Evolutionary conservation across 2,888 invertebrate species (phyloP).

Genomic region (Drosophila meridionalis): DNA sequence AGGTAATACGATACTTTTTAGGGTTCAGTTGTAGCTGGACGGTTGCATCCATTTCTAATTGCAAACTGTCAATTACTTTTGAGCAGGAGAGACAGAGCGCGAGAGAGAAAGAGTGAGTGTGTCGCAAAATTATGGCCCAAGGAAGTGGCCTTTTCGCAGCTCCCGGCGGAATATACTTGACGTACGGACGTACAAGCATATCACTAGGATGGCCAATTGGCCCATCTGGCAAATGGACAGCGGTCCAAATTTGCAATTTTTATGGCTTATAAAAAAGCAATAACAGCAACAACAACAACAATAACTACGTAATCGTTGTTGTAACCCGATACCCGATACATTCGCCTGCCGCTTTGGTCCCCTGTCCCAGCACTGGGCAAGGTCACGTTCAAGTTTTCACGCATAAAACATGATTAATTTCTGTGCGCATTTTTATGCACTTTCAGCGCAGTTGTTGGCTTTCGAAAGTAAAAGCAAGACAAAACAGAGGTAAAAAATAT

Average conservation of each 20-base stretch:
- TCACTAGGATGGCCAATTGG: conserved; percentile 43
- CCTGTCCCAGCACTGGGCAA: not conserved
- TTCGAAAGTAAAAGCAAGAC: conserved; percentile 12
- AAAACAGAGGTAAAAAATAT: not conserved
- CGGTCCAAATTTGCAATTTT: conserved; percentile 71
- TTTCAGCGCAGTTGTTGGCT: conserved; percentile 40
- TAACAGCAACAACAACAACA: conserved; percentile 64
- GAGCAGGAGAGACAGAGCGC: conserved; percentile 1
- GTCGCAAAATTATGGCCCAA: conserved; percentile 56
- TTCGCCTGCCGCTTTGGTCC: conserved; percentile 1
- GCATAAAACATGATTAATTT: conserved; percentile 73
- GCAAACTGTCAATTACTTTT: conserved; percentile 75
- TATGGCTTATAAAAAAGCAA: conserved; percentile 79
- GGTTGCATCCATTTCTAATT: conserved; percentile 74
- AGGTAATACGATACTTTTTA: conserved; percentile 70
- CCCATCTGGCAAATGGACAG: conserved; percentile 74
- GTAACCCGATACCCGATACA: conserved; percentile 38
- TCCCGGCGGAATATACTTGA: conserved; percentile 58
- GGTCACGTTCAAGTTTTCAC: conserved; percentile 38
- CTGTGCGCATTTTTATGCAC: conserved; percentile 39
- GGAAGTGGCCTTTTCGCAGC: conserved; percentile 19
- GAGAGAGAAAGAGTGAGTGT: not conserved
- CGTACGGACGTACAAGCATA: conserved; percentile 32
- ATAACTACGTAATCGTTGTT: not conserved
- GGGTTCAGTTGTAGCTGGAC: conserved; percentile 47